A percentile compares a stretch with the other conserved stretches of the same genome.
These are phyloP conservation scores for Epiperipatus broadwayi DNA, from an alignment of 2,888 invertebrate species.

Conservation along the genomic window DNA sequence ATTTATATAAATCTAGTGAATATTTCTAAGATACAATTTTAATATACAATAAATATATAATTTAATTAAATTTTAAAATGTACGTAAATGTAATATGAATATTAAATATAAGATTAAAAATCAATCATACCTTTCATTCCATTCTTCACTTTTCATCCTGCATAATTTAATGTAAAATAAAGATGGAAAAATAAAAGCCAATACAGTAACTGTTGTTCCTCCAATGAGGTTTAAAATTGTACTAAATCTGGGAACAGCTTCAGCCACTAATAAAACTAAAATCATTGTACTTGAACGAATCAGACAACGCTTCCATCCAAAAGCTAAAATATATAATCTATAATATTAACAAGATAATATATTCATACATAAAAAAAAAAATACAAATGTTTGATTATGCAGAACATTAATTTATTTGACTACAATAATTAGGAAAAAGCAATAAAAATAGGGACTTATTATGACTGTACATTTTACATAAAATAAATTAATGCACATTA, in stretches of 20 bases:
- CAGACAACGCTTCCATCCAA: constrained; percentile 49
- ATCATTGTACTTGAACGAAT: constrained; percentile 48
- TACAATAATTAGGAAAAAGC: too few species aligned
- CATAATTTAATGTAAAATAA: constrained; percentile 52
- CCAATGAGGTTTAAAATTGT: constrained; percentile 67
- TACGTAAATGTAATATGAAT: neutral
- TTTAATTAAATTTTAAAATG: neutral
- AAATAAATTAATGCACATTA: too few species aligned
- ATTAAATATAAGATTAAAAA: too few species aligned
- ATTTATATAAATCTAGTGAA: too few species aligned
- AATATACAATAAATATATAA: too few species aligned
- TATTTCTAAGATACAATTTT: too few species aligned
- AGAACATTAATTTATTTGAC: too few species aligned
- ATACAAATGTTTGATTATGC: neutral
- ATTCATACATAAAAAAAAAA: neutral
- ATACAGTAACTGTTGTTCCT: constrained; percentile 57
- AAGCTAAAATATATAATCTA: constrained; percentile 37
- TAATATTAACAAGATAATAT: neutral
- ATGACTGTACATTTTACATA: too few species aligned
- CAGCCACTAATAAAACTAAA: constrained; percentile 52
- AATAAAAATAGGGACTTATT: too few species aligned
- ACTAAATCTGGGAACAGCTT: constrained; percentile 64
- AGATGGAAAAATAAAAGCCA: constrained; percentile 66
- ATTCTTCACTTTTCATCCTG: constrained; percentile 30
- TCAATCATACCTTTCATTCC: neutral